phyloP scores from a whole-genome alignment of 2,888 invertebrate genomes.

The Morpho achilles region DNA sequence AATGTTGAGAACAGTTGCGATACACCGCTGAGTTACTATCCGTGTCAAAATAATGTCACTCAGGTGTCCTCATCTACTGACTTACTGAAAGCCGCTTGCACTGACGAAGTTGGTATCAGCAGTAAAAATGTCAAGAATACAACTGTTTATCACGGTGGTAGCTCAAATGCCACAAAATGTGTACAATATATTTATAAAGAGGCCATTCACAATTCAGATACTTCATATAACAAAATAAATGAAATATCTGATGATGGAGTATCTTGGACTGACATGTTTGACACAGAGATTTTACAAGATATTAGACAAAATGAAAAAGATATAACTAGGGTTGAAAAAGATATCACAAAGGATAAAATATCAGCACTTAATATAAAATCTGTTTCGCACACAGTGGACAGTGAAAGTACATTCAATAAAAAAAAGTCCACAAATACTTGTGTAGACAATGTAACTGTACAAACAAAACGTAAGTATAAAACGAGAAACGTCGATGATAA shows the following conservation, averaged over 20 bases:
- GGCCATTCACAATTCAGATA: too few relatives aligned
- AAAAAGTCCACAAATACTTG: background rate
- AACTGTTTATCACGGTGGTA: background rate
- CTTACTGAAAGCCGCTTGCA: constrained; percentile 12
- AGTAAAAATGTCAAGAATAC: background rate
- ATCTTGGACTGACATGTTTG: constrained; percentile 50
- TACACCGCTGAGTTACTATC: too few relatives aligned
- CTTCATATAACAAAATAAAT: background rate
- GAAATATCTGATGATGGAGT: constrained; percentile 1
- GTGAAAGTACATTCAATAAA: too few relatives aligned
- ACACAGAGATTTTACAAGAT: constrained; percentile 43
- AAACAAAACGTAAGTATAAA: constrained; percentile 14
- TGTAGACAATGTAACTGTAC: background rate
- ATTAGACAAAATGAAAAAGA: constrained; percentile 4
- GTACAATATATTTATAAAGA: background rate
- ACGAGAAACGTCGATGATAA: constrained; percentile 21
- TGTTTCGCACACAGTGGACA: background rate
- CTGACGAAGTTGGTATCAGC: background rate
- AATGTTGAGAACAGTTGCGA: too few relatives aligned
- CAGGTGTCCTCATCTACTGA: constrained; percentile 11
- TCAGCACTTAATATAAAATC: background rate
- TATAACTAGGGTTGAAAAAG: background rate
- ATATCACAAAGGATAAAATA: background rate
- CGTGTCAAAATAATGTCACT: background rate
- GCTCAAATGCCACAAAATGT: background rate